phyloP scores from a whole-genome alignment of 30 jellyfish, hydroid and myxozoan species.

The Pseudorhiza aurosa region DNA sequence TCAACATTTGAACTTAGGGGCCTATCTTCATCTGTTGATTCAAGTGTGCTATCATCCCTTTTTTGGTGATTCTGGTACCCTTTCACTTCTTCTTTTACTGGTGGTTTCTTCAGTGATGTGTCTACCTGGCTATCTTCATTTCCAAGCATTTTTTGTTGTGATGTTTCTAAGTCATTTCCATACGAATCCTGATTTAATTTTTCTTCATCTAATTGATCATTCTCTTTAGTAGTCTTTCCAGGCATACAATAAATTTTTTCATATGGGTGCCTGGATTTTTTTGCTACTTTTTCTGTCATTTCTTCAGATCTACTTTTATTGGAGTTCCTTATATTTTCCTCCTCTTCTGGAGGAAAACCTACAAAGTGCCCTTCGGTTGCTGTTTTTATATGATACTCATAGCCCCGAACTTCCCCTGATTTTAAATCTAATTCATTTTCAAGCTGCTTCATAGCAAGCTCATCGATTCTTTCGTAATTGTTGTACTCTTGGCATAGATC shows the following conservation, averaged over 20 bases:
- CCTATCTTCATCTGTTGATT: neutral
- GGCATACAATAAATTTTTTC: too few relatives aligned
- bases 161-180: neutral
- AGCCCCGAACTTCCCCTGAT: conserved; percentile 67
- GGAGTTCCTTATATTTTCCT: neutral
- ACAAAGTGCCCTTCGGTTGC: conserved; percentile 21
- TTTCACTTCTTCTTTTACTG: neutral
- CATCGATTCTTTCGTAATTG: conserved; percentile 65
- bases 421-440: conserved; percentile 37
- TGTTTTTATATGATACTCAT: conserved; percentile 38
- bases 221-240: too few relatives aligned
- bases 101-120: too few relatives aligned
- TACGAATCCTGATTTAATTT: neutral
- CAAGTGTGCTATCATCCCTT: neutral
- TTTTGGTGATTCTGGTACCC: neutral
- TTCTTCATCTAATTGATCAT: neutral
- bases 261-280: too few relatives aligned
- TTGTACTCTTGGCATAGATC: conserved; percentile 71
- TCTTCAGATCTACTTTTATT: neutral
- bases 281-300: conserved; percentile 21
- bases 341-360: conserved; percentile 7
- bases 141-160: neutral
- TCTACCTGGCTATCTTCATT: too few relatives aligned
- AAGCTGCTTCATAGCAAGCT: conserved; percentile 44
- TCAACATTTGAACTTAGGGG: neutral